Base-by-base conservation (phyloP, 2,113 vertebrate species). In the Stigmatopora argus region DNA sequence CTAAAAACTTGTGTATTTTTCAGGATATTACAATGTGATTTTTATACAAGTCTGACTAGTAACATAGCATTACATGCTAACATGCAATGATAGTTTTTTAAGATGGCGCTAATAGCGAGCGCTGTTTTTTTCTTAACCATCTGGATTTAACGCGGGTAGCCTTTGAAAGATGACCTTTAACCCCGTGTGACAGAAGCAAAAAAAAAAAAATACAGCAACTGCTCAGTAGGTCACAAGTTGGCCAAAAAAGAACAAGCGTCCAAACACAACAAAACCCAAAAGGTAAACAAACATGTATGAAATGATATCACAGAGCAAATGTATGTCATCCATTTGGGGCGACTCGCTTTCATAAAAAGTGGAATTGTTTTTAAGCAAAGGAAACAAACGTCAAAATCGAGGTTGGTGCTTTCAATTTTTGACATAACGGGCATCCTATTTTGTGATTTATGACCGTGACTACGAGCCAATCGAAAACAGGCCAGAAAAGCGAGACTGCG, bases 301-400 rank as follows among this genome's bases (percentile, higher is more conserved):
- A 86, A 82, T 88, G 77, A 88, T 78, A 86, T 87, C 82, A 88
- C 77, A 79, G 26, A 84, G 78, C 82, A 77, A 85, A 88, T 87
- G 79, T 82, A 3, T 31, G 82, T 86, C 85, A 87, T 83, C 77
- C 72, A 80, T 74, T 79, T 80, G 73, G 52, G 31, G 49, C 7
- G 46, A 72, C 63, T 68, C 17, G 45, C 80, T 59, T 78, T 68
- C 79, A 85, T 76, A 80, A 60, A 67, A 47, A 44, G 23, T 38
- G 35, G 35, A 38, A 41, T 69, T 67, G 53, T 58, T 77, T 46
- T 74, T 65, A 58, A 67, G 72, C 51, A 41, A 62, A 65, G 51
- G 9, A 70, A 70, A 73, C 55, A 71, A 69, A 72, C 21, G 0
- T 72, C 38, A 41, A 41, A 41, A 41, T 41, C 5, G 4, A 41